Evolutionary conservation across 2,888 invertebrate genomes (phyloP), one percentile per base, ranked within the genome.

Genomic region (Mechanitis mazaeus): DNA sequence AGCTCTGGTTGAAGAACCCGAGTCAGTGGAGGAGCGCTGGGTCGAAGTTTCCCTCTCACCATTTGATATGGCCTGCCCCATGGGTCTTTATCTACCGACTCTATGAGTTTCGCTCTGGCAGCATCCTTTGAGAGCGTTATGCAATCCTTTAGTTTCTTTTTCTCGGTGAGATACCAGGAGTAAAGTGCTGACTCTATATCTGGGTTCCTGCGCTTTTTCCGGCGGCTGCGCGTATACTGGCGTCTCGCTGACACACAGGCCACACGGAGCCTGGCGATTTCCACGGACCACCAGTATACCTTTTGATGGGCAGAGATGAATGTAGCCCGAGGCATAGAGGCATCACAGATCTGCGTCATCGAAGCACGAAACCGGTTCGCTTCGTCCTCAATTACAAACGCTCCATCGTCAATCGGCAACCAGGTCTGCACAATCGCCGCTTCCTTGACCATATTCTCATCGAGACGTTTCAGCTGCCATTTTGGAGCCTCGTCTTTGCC

Each of bases 271-370:
- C 9, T 45, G 7, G 61, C 57, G 7, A 67, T 63, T 11, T 58
- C 59, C 28, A 28, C 12, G 11, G 60, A 55, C 64, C 67, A 67
- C 67, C 67, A 67, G 46, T 68, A 64, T 31, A 59, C 57, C 3
- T 60, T 31, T n/a, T 56, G 28, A n/a, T 38, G 45, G 20, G 56
- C n/a, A 31, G 47, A 20, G 9, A 3, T 50, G 1, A 2, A 45
- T 2, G 20, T 28, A 5, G 45, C 50, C 33, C 64, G 33, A 1
- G 60, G 60, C 64, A 67, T 67, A 4, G 64, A 57, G 0, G 50
- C 58, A 20, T 67, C 62, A 50, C 69, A 69, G 4, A 69, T 62
- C 2, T 28, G 38, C 4, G 59, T 58, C 67, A 67, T 64, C 2
- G 45, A 54, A 1, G 56, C 54, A 45, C 55, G 35, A 7, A 66